Base-by-base conservation (phyloP, 2,888 invertebrate species). In the Rhopalosiphum nymphaeae region DNA sequence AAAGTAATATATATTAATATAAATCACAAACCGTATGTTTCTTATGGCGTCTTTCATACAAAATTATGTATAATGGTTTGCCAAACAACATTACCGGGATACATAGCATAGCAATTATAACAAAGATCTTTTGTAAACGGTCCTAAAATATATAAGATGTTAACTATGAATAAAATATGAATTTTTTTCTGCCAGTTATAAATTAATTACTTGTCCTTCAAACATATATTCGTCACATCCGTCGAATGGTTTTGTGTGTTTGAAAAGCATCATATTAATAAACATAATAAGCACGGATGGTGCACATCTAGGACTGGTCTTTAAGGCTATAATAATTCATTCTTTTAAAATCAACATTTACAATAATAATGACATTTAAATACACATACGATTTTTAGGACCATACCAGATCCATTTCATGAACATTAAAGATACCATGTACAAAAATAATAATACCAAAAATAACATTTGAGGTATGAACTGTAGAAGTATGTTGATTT, bases 221-320 rank as follows among this genome's bases (percentile, higher is more conserved):
- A 97, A 97, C 97, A 97, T 97, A 95, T 96, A 97, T 1, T 96
- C 95, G 1, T 96, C 95, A 95, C 97, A 97, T 0, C 96, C 96
- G 0, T 95, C 95, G 16, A 96, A 96, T 25, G 96, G 95, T 0
- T 96, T 96, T 0, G 96, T 95, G 96, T 96, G 96, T 96, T 97
- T 96, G 95, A 97, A 96, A 95, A 98, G 96, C 96, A 98, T 97
- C 98, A 98, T 98, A 96, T 98, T 98, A 96, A 98, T 98, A 95
- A 98, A 97, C 94, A 97, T 97, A 94, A 98, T 98, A 44, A 98
- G 96, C 0, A 98, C 97, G 56, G 97, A 97, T 0, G 98, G 98
- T 0, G 98, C 98, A 95, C 97, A 97, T 3, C 96, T 96, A 0
- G 97, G 96, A 46, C 96, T 96, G 53, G 96, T 96, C 3, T 96